Conservation (phyloP, 1,140 invertebrate species). For the Atta cephalotes region DNA sequence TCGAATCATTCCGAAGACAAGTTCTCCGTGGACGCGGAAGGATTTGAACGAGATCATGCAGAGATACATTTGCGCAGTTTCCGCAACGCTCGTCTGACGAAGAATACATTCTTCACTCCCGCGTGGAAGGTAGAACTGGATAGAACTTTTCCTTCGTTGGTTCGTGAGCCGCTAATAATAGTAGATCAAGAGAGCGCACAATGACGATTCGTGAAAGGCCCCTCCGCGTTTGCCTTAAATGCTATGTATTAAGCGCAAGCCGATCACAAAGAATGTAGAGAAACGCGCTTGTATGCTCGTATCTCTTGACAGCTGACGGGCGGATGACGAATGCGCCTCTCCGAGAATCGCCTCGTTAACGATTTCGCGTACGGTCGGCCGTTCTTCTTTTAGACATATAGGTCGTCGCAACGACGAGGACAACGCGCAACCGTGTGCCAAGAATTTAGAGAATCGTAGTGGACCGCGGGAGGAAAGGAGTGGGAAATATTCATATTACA, state of each 20-base stretch:
- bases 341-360: slow-evolving; percentile 48
- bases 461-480: no score
- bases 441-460: slow-evolving; percentile 2
- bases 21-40: not conserved
- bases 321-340: slow-evolving; percentile 38
- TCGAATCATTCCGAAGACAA: not conserved
- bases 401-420: slow-evolving; percentile 14
- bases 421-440: not conserved
- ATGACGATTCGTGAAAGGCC: slow-evolving; percentile 74
- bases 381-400: slow-evolving; percentile 43
- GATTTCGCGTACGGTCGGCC: slow-evolving; percentile 33
- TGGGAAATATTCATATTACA: not conserved
- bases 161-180: slow-evolving; percentile 60
- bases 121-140: not conserved
- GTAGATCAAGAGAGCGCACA: slow-evolving; percentile 59
- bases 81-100: not conserved
- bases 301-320: slow-evolving; percentile 36
- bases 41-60: not conserved
- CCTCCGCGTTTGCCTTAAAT: slow-evolving; percentile 73
- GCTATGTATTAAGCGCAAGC: slow-evolving; percentile 67
- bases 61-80: not conserved
- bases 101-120: slow-evolving; percentile 40
- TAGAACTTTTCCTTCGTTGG: slow-evolving; percentile 43
- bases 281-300: not conserved
- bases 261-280: slow-evolving; percentile 66